Conservation (phyloP, 2,888 invertebrate species). For the Neria commutata region DNA sequence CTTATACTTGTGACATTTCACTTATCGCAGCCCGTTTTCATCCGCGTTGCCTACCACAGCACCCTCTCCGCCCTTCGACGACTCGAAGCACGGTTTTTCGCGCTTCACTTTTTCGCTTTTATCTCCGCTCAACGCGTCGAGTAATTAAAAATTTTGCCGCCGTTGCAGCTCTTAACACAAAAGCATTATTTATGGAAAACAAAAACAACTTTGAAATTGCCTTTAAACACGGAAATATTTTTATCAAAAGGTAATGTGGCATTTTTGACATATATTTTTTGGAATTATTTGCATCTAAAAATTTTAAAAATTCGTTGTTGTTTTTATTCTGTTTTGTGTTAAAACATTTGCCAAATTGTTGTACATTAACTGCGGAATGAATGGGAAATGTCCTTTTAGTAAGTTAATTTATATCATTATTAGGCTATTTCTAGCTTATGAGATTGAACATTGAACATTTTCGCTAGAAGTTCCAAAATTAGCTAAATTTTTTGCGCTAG, state of each 20-base stretch:
- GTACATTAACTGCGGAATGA: too few relatives aligned
- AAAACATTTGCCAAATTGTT: too few relatives aligned
- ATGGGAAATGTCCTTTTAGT: slow-evolving; percentile 27
- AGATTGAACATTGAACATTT: too few relatives aligned
- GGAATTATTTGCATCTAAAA: slow-evolving; percentile 17
- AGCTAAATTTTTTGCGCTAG: too few relatives aligned
- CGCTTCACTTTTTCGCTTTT: background rate
- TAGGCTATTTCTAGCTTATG: too few relatives aligned
- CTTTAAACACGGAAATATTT: slow-evolving; percentile 62
- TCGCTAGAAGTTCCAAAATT: too few relatives aligned
- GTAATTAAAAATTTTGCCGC: slow-evolving; percentile 21
- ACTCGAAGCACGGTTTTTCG: background rate
- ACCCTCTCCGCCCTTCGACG: background rate
- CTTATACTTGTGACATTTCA: background rate
- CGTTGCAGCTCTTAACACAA: slow-evolving; percentile 26
- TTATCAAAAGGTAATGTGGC: slow-evolving; percentile 59
- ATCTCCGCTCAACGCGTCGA: background rate
- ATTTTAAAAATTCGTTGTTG: slow-evolving; percentile 20
- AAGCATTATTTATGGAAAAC: slow-evolving; percentile 60
- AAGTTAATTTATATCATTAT: too few relatives aligned
- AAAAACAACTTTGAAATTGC: slow-evolving; percentile 61
- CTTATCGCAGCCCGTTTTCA: background rate
- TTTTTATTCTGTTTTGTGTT: slow-evolving; percentile 7
- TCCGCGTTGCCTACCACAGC: background rate
- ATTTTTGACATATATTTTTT: background rate